Percentiles rank a stretch among this genome's conserved stretches.
These are phyloP conservation scores for Nephrotoma appendiculata DNA, from an alignment of 2,888 invertebrate species.

Conservation along the genomic window DNA sequence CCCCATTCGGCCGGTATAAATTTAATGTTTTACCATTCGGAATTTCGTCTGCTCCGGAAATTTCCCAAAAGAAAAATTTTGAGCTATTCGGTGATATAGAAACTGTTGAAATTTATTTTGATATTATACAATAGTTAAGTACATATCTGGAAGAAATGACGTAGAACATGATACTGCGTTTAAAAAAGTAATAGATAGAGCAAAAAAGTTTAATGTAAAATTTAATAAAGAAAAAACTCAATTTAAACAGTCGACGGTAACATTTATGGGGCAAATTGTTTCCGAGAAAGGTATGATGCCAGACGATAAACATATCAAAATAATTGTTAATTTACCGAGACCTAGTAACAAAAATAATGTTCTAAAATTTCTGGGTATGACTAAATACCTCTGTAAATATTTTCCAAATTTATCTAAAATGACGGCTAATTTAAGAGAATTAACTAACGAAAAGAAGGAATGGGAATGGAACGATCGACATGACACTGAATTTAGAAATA, in stretches of 20 bases:
- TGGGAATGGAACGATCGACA: not conserved
- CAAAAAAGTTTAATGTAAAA: no score
- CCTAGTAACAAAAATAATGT: not conserved
- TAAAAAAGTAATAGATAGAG: no score
- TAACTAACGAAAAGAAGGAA: not conserved
- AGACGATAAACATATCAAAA: not conserved
- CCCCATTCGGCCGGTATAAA: not conserved
- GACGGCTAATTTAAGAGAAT: not conserved
- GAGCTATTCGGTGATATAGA: not conserved
- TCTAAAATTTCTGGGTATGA: not conserved
- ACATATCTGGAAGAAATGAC: not conserved
- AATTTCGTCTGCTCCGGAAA: not conserved
- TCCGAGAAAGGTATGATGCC: not conserved
- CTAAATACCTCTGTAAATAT: not conserved
- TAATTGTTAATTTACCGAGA: not conserved
- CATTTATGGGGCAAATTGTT: not conserved
- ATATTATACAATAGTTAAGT: no score
- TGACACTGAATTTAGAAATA: not conserved
- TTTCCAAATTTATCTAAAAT: not conserved
- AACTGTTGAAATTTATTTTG: not conserved
- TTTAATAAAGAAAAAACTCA: not conserved
- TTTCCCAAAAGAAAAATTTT: not conserved
- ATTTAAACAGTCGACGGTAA: not conserved
- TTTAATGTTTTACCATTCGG: no score
- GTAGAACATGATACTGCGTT: no score